Conservation (phyloP, 2,113 vertebrate species). For the Misgurnus anguillicaudatus region DNA sequence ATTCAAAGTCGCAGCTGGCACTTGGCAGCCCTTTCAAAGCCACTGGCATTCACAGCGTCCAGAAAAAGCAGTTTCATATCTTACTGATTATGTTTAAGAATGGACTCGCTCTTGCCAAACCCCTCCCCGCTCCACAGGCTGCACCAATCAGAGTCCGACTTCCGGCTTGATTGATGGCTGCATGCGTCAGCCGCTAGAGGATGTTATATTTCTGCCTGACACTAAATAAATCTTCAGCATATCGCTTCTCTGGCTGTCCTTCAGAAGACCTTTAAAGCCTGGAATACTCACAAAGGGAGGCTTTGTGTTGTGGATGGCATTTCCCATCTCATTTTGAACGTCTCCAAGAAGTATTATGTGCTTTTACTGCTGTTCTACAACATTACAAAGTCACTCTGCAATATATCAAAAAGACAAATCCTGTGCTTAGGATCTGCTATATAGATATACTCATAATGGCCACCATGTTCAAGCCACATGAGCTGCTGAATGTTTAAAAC, state of each 20-base stretch:
- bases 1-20: conserved; percentile 43
- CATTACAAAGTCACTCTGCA: background rate
- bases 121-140: conserved; percentile 10
- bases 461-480: no score
- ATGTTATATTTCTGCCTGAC: conserved; percentile 44
- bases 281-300: conserved; percentile 41
- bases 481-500: no score
- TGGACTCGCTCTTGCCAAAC: conserved; percentile 18
- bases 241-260: conserved; percentile 46
- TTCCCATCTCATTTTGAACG: conserved; percentile 12
- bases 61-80: conserved; percentile 23
- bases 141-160: conserved; percentile 27
- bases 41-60: background rate
- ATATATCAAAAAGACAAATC: background rate
- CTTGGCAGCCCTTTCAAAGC: conserved; percentile 4
- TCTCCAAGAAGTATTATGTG: background rate
- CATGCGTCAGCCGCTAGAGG: conserved; percentile 31
- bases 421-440: background rate
- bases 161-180: conserved; percentile 43
- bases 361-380: background rate
- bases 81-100: conserved; percentile 39
- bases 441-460: background rate
- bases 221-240: conserved; percentile 44
- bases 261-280: conserved; percentile 46
- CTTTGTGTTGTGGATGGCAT: conserved; percentile 35